Evolutionary conservation across 1,140 invertebrate genomes (phyloP).

Genomic region (Psix sp.): DNA sequence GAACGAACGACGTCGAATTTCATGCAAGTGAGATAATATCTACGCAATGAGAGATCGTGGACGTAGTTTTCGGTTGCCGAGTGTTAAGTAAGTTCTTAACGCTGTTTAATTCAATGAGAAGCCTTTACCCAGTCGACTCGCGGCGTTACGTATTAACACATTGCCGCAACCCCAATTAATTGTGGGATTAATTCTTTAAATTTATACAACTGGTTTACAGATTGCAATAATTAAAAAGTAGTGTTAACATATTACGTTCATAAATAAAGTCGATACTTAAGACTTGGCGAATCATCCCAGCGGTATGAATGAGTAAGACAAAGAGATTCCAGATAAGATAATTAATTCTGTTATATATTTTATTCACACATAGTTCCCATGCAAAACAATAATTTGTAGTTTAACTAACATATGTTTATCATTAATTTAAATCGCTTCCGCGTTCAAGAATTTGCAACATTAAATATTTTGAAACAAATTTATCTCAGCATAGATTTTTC

Average conservation of each 20-base stretch:
- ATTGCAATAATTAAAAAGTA: constrained; percentile 45
- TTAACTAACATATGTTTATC: too few relatives aligned
- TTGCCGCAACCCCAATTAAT: constrained; percentile 51
- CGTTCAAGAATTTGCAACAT: too few relatives aligned
- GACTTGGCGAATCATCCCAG: too few relatives aligned
- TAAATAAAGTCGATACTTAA: not conserved
- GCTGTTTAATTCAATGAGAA: constrained; percentile 60
- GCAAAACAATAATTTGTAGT: too few relatives aligned
- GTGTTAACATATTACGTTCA: not conserved
- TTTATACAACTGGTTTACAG: constrained; percentile 38
- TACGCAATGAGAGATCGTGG: constrained; percentile 36
- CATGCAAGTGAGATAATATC: constrained; percentile 43
- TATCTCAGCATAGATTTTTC: too few relatives aligned
- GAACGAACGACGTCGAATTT: constrained; percentile 36
- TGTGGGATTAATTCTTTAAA: constrained; percentile 40
- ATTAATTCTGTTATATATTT: too few relatives aligned
- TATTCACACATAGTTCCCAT: too few relatives aligned
- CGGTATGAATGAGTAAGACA: too few relatives aligned
- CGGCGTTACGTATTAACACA: constrained; percentile 41
- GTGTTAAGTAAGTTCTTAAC: constrained; percentile 54
- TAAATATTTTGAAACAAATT: too few relatives aligned
- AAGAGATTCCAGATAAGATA: too few relatives aligned
- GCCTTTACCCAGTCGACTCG: constrained; percentile 50
- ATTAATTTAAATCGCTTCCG: too few relatives aligned
- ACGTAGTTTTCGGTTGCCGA: constrained; percentile 41